Evolutionary conservation across 1,140 invertebrate species (phyloP).

Genomic region (Eurytemora carolleeae): DNA sequence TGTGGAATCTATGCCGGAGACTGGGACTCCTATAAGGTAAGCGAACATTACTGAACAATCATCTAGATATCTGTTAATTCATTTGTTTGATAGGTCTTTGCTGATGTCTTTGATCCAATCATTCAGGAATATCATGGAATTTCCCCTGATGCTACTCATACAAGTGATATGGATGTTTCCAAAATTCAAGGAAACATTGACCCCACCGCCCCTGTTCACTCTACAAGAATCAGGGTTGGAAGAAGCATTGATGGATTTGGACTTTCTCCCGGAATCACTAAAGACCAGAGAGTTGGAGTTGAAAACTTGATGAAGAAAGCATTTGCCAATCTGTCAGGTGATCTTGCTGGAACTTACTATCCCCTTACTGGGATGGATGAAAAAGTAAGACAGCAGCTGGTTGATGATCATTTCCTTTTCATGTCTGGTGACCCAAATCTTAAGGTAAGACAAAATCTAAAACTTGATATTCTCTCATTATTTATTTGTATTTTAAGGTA

Average conservation of each 20-base stretch:
- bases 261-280: conserved; percentile 15
- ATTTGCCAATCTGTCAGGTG: conserved; percentile 18
- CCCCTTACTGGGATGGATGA: conserved; percentile 25
- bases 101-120: conserved; percentile 15
- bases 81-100: too few relatives aligned
- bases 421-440: conserved; percentile 24
- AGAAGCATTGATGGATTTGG: conserved; percentile 16
- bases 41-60: too few relatives aligned
- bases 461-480: too few relatives aligned
- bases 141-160: conserved; percentile 10
- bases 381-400: conserved; percentile 22
- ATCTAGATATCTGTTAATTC: too few relatives aligned
- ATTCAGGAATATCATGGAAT: conserved; percentile 16
- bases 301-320: conserved; percentile 12
- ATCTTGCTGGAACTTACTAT: conserved; percentile 27
- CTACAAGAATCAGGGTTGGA: conserved; percentile 12
- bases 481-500: too few relatives aligned
- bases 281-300: conserved; percentile 14
- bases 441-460: too few relatives aligned
- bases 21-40: conserved; percentile 13
- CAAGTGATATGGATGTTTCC: conserved; percentile 14
- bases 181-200: conserved; percentile 15
- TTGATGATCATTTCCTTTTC: conserved; percentile 28
- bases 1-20: too few relatives aligned
- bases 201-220: conserved; percentile 13